These are phyloP conservation scores for Aulostomus chinensis DNA, from an alignment of 2,797 vertebrate genomes.

Conservation along the genomic window DNA sequence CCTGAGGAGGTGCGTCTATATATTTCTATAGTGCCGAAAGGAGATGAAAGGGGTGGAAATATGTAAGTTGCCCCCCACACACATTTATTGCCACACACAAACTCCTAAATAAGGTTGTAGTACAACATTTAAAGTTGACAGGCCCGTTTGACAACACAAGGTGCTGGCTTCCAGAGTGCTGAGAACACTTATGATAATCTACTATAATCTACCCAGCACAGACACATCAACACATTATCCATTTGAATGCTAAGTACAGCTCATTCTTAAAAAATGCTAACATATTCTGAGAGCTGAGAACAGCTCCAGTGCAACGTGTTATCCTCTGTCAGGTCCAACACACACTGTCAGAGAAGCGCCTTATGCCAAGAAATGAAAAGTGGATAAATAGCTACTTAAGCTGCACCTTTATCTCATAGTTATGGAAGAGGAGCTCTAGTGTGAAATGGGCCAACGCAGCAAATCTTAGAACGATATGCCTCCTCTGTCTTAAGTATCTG, in stretches of 20 bases:
- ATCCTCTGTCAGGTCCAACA: slow-evolving; percentile 52
- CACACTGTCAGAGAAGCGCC: slow-evolving; percentile 34
- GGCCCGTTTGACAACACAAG: slow-evolving; percentile 37
- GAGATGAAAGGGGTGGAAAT: slow-evolving; percentile 6
- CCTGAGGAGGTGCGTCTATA: slow-evolving; percentile 1
- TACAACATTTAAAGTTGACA: slow-evolving; percentile 5
- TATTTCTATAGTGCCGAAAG: background rate
- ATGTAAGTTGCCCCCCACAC: slow-evolving; percentile 1
- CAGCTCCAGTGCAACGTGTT: slow-evolving; percentile 57
- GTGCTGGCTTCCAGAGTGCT: slow-evolving; percentile 24
- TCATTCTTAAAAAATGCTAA: slow-evolving; percentile 66
- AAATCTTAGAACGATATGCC: slow-evolving; percentile 43
- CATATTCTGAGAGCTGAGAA: slow-evolving; percentile 54
- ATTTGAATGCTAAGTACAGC: slow-evolving; percentile 60
- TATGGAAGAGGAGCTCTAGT: slow-evolving; percentile 22
- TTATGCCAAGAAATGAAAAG: slow-evolving; percentile 60
- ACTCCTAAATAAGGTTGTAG: slow-evolving; percentile 17
- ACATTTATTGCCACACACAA: slow-evolving; percentile 12
- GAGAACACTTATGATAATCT: slow-evolving; percentile 64
- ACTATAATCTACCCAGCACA: slow-evolving; percentile 62
- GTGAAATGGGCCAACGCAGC: slow-evolving; percentile 50
- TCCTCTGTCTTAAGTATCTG: slow-evolving; percentile 30
- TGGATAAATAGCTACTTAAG: slow-evolving; percentile 64
- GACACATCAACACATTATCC: slow-evolving; percentile 52
- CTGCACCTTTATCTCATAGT: slow-evolving; percentile 49